These are phyloP conservation scores for Montipora cactus DNA, from an alignment of 64 coral and sea anemone species.

Conservation along the genomic window DNA sequence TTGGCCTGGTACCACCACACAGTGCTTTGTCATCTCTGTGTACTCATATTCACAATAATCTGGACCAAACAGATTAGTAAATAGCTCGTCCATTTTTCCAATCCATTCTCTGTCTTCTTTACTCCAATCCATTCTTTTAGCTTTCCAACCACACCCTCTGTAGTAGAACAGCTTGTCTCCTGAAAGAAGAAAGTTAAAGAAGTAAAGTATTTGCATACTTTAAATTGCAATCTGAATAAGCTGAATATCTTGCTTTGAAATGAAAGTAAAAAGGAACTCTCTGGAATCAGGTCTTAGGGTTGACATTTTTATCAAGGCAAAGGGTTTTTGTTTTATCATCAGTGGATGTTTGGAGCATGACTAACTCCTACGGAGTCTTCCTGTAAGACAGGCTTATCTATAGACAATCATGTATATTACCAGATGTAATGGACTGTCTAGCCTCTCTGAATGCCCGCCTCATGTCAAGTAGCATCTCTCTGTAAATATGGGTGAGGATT, in stretches of 20 bases:
- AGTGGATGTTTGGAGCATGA: too few species aligned
- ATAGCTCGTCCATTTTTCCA: constrained; percentile 21
- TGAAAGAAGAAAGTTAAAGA: too few species aligned
- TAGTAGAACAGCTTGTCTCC: constrained; percentile 1
- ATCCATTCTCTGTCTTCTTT: constrained; percentile 38
- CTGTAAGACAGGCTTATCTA: background rate
- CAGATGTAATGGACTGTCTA: background rate
- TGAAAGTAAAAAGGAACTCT: background rate
- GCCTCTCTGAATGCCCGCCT: constrained; percentile 25
- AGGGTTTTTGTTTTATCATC: too few species aligned
- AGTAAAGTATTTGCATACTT: too few species aligned
- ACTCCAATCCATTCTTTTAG: constrained; percentile 33
- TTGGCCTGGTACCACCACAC: constrained; percentile 13
- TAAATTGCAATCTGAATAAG: too few species aligned
- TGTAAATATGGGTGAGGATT: background rate
- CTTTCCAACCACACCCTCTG: constrained; percentile 60
- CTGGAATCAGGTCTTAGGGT: too few species aligned
- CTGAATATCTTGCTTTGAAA: background rate
- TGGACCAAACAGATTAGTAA: constrained; percentile 48
- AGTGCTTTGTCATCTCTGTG: constrained; percentile 7
- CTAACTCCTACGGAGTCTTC: too few species aligned
- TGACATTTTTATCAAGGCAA: too few species aligned
- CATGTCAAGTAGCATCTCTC: constrained; percentile 19
- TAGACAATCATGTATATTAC: too few species aligned
- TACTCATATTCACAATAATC: constrained; percentile 65